phyloP scores from a whole-genome alignment of 1,140 invertebrate species.

The Drosophila kohkoa region DNA sequence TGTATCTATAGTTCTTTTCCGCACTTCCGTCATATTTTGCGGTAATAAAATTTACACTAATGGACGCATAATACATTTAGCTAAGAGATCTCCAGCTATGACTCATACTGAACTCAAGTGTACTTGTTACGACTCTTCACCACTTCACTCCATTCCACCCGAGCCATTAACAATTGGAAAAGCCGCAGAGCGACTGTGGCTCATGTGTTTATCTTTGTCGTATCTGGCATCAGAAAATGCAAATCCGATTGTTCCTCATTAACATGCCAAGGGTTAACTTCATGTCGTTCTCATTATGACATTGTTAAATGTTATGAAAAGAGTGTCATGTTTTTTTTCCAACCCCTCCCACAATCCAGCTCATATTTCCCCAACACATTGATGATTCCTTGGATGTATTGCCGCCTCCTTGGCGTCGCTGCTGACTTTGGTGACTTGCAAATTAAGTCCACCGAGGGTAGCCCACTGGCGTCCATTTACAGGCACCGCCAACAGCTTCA shows the following conservation, averaged over 20 bases:
- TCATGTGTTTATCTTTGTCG: conserved; percentile 36
- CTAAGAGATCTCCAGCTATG: conserved; percentile 26
- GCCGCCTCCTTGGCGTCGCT: conserved; percentile 68
- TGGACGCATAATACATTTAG: conserved; percentile 67
- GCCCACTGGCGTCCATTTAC: conserved; percentile 75
- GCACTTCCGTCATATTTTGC: conserved; percentile 42
- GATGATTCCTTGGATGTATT: conserved; percentile 20
- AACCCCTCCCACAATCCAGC: not conserved
- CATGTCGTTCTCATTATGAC: conserved; percentile 64
- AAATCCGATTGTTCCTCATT: conserved; percentile 61
- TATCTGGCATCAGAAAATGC: conserved; percentile 38
- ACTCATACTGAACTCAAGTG: conserved; percentile 28
- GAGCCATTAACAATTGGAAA: conserved; percentile 34
- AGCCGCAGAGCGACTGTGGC: conserved; percentile 42
- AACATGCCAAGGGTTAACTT: conserved; percentile 68
- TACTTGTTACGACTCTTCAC: not conserved
- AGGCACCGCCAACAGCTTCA: conserved; percentile 36
- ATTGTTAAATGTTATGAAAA: conserved; percentile 82
- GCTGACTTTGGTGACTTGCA: conserved; percentile 52
- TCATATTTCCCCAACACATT: conserved; percentile 30
- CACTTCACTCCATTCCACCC: not conserved
- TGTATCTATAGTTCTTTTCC: conserved; percentile 8
- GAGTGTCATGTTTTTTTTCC: conserved; percentile 53
- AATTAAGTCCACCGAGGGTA: conserved; percentile 70
- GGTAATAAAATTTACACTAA: conserved; percentile 76